A percentile compares a stretch with the other conserved stretches of the same genome.
phyloP scores from a whole-genome alignment of 2,113 vertebrate genomes.

The Peucedramus taeniatus region DNA sequence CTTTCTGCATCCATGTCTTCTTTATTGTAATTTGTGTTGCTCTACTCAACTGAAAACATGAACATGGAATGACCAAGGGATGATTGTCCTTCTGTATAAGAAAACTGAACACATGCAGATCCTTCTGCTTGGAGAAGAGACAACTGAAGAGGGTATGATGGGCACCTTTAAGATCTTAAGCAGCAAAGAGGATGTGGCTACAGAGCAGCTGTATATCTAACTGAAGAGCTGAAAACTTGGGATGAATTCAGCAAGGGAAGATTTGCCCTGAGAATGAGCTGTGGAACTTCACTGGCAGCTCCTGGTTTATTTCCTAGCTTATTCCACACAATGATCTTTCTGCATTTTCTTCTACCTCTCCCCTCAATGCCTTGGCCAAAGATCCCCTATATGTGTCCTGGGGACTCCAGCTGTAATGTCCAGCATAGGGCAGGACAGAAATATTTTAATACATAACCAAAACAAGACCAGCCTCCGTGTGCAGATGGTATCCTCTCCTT shows the following conservation, averaged over 20 bases:
- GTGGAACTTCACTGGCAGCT: neutral
- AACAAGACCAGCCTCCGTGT: neutral
- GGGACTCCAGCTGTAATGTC: neutral
- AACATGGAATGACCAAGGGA: neutral
- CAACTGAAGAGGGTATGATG: neutral
- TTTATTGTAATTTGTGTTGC: neutral
- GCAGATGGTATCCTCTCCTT: neutral
- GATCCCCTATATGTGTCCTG: accelerated
- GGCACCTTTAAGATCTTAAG: neutral
- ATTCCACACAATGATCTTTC: neutral
- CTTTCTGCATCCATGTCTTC: neutral
- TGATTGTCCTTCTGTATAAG: neutral
- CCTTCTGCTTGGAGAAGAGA: neutral
- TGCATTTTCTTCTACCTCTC: neutral
- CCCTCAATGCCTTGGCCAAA: neutral
- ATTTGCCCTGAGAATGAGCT: neutral
- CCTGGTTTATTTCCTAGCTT: neutral
- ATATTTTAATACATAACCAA: neutral
- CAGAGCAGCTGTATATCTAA: neutral
- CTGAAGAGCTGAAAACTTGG: neutral
- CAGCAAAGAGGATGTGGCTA: neutral
- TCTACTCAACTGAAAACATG: neutral
- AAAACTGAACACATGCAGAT: neutral
- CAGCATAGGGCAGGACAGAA: neutral
- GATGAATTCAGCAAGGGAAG: neutral